phyloP scores from a whole-genome alignment of 2,797 vertebrate genomes.

The Tachyglossus aculeatus region DNA sequence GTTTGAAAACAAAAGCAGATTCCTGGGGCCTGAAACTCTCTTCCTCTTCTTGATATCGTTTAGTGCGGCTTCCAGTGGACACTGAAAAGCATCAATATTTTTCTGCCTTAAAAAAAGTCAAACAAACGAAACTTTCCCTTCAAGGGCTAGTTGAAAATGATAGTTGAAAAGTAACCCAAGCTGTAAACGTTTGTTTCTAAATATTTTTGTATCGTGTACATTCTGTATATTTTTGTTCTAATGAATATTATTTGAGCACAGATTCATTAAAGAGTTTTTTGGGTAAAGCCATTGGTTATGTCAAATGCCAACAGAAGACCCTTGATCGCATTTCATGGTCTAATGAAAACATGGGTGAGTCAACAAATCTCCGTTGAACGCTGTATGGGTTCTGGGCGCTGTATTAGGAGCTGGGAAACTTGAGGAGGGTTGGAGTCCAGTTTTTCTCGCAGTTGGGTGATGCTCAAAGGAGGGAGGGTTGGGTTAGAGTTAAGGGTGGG shows the following conservation, averaged over 20 bases:
- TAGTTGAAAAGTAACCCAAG: slow-evolving; percentile 58
- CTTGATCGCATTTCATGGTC: too few species aligned
- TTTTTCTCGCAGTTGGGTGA: background rate
- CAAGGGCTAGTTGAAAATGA: slow-evolving; percentile 62
- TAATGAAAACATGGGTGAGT: too few species aligned
- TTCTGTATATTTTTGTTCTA: slow-evolving; percentile 80
- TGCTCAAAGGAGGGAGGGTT: too few species aligned
- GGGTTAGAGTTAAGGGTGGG: background rate
- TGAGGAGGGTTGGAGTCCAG: background rate
- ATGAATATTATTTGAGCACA: slow-evolving; percentile 69
- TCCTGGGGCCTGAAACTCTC: slow-evolving; percentile 31
- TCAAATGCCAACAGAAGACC: slow-evolving; percentile 6
- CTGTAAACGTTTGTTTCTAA: slow-evolving; percentile 63
- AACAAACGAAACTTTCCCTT: slow-evolving; percentile 52
- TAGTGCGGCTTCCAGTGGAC: slow-evolving; percentile 18
- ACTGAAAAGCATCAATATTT: slow-evolving; percentile 59
- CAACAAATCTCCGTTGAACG: too few species aligned
- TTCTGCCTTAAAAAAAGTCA: slow-evolving; percentile 74
- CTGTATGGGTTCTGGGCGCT: too few species aligned
- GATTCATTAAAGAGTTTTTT: slow-evolving; percentile 74
- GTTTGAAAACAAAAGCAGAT: slow-evolving; percentile 62
- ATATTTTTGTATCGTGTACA: slow-evolving; percentile 81
- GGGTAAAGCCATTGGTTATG: slow-evolving; percentile 14
- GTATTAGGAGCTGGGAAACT: too few species aligned
- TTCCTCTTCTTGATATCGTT: slow-evolving; percentile 32